phyloP scores from a whole-genome alignment of 2,888 invertebrate species.

The Microplitis manilae region DNA sequence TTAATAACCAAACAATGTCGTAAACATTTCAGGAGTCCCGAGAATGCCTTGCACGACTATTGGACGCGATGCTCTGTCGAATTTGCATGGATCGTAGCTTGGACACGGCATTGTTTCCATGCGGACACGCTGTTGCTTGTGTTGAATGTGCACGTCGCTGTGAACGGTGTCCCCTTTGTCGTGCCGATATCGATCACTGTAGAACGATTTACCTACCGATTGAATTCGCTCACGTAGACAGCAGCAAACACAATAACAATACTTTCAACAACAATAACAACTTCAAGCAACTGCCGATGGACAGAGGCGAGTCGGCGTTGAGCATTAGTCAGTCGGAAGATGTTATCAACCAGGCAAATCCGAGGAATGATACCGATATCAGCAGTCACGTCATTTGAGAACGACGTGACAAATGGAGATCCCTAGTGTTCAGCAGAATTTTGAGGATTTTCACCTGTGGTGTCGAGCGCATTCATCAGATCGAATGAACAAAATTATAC shows the following conservation, averaged over 20 bases:
- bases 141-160: conserved; percentile 82
- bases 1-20: neutral
- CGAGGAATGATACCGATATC: conserved; percentile 50
- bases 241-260: conserved; percentile 59
- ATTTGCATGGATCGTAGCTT: conserved; percentile 90
- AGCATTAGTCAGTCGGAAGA: conserved; percentile 53
- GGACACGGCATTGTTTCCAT: conserved; percentile 89
- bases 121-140: conserved; percentile 91
- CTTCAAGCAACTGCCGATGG: conserved; percentile 53
- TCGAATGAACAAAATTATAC: conserved; percentile 9
- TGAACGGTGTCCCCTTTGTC: conserved; percentile 83
- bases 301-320: conserved; percentile 54
- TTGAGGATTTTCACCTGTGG: conserved; percentile 62
- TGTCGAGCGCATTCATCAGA: conserved; percentile 54
- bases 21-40: conserved; percentile 72
- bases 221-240: conserved; percentile 71
- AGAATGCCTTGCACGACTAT: conserved; percentile 73
- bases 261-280: neutral
- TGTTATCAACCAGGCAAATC: conserved; percentile 57
- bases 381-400: conserved; percentile 62
- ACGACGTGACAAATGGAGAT: conserved; percentile 46
- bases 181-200: conserved; percentile 79
- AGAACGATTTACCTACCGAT: conserved; percentile 82
- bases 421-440: conserved; percentile 55
- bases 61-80: conserved; percentile 85